phyloP scores from a whole-genome alignment of 37 sponge, comb jelly and placozoan genomes.

The Crambe crambe region DNA sequence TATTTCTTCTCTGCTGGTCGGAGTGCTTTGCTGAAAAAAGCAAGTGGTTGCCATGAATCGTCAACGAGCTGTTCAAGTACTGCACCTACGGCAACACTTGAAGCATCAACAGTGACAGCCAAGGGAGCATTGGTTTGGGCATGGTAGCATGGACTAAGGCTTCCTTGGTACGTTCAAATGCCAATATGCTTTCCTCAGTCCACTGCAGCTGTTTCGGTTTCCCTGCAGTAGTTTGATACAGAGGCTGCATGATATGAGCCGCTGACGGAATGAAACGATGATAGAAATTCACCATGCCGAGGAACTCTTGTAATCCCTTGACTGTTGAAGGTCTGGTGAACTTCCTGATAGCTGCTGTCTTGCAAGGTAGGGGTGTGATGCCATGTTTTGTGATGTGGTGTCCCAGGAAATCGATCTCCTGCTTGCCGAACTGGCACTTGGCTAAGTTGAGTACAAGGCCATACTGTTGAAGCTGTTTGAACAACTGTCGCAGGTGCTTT shows the following conservation, averaged over 20 bases:
- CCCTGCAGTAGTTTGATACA: conserved; percentile 24
- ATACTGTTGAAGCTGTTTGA: conserved; percentile 1
- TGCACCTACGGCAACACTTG: conserved; percentile 5
- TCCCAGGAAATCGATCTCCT: conserved; percentile 27
- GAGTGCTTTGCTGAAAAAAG: conserved; percentile 21
- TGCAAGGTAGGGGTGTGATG: conserved; percentile 26
- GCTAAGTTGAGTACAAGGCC: conserved; percentile 31
- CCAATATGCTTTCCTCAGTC: not conserved
- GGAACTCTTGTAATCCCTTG: conserved; percentile 29
- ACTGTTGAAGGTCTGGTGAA: conserved; percentile 17
- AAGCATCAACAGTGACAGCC: conserved; percentile 5
- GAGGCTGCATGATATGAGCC: conserved; percentile 36
- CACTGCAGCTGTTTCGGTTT: conserved; percentile 39
- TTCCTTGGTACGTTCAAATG: conserved; percentile 11
- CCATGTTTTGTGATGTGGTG: conserved; percentile 18
- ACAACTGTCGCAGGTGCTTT: conserved; percentile 29
- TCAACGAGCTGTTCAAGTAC: not conserved
- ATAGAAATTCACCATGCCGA: conserved; percentile 45
- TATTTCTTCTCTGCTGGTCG: conserved; percentile 27
- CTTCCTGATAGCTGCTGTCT: not conserved
- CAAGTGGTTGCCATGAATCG: conserved; percentile 1
- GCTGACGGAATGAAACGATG: conserved; percentile 20
- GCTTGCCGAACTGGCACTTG: conserved; percentile 22
- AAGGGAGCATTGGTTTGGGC: not conserved
- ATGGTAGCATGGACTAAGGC: conserved; percentile 24